These are phyloP conservation scores for Hemibagrus guttatus DNA, from an alignment of 2,797 vertebrate species.

Conservation along the genomic window DNA sequence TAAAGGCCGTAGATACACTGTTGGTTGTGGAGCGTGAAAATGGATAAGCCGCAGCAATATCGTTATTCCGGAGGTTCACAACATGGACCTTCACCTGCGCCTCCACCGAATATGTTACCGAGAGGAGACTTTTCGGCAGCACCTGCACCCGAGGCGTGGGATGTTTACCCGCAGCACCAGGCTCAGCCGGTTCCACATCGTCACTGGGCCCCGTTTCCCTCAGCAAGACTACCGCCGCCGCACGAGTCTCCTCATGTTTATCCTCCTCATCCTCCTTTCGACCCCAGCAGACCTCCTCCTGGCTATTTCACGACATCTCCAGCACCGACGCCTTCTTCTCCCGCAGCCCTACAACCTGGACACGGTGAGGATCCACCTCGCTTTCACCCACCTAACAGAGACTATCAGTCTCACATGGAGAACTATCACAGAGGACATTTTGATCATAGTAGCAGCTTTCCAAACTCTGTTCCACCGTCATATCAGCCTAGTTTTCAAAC, in stretches of 20 bases:
- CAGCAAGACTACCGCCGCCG: not conserved
- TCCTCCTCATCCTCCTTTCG: slow-evolving; percentile 56
- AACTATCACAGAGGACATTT: slow-evolving; percentile 6
- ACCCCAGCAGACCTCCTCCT: slow-evolving; percentile 68
- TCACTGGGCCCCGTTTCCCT: slow-evolving; percentile 30
- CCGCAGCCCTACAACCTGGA: not conserved
- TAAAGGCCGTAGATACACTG: not conserved
- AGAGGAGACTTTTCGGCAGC: slow-evolving; percentile 1
- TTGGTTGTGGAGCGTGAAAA: not conserved
- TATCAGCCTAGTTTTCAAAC: slow-evolving; percentile 33
- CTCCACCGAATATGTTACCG: not conserved
- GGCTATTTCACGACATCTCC: slow-evolving; percentile 48
- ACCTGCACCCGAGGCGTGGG: slow-evolving; percentile 18
- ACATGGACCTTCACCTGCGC: not conserved
- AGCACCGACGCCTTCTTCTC: not conserved
- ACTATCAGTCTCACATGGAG: not conserved
- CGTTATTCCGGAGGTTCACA: not conserved
- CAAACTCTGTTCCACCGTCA: not conserved
- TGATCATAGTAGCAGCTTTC: slow-evolving; percentile 29
- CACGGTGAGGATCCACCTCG: not conserved
- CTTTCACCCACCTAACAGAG: not conserved
- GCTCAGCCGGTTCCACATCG: not conserved
- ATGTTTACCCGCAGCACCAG: slow-evolving; percentile 18
- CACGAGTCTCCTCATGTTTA: slow-evolving; percentile 11
- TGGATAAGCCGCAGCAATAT: slow-evolving; percentile 8